Conservation (phyloP, 2,888 invertebrate genomes). For the Falcaria lacertinaria region DNA sequence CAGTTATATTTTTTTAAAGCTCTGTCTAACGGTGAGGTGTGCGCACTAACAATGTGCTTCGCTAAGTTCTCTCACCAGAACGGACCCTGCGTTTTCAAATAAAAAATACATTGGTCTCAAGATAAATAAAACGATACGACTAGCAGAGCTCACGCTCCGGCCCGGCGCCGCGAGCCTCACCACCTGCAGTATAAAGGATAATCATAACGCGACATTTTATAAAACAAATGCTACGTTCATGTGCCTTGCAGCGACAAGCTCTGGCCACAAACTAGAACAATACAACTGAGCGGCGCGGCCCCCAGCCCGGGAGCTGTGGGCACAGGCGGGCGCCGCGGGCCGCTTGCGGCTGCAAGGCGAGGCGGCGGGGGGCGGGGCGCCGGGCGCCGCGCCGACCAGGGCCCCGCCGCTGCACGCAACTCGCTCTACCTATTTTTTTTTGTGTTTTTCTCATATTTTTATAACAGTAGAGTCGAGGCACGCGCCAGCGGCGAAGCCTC, state of each 20-base stretch:
- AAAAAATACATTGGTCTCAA: constrained; percentile 73
- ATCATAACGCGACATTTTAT: constrained; percentile 50
- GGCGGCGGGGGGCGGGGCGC: constrained; percentile 22
- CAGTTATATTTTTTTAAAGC: constrained; percentile 55
- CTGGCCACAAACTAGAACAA: constrained; percentile 11
- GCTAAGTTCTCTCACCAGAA: constrained; percentile 31
- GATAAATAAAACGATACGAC: constrained; percentile 71
- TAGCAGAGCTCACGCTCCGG: constrained; percentile 46
- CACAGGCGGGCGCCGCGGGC: constrained; percentile 8
- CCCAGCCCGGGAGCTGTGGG: constrained; percentile 13
- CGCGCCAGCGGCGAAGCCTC: constrained; percentile 29
- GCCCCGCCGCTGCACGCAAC: constrained; percentile 21
- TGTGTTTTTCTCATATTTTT: constrained; percentile 66
- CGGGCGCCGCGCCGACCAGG: constrained; percentile 27
- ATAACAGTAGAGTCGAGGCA: constrained; percentile 25
- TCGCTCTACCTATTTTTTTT: constrained; percentile 47
- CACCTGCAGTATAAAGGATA: constrained; percentile 42
- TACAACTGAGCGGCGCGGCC: constrained; percentile 18
- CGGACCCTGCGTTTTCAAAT: constrained; percentile 47
- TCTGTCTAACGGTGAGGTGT: constrained; percentile 26
- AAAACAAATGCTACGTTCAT: constrained; percentile 56
- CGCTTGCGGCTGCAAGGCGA: constrained; percentile 11
- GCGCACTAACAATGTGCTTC: constrained; percentile 14
- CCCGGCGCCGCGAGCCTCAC: constrained; percentile 42
- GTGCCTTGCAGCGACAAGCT: constrained; percentile 21